These are phyloP conservation scores for Helicolenus hilgendorfi DNA, from an alignment of 2,797 vertebrate genomes.

Conservation along the genomic window DNA sequence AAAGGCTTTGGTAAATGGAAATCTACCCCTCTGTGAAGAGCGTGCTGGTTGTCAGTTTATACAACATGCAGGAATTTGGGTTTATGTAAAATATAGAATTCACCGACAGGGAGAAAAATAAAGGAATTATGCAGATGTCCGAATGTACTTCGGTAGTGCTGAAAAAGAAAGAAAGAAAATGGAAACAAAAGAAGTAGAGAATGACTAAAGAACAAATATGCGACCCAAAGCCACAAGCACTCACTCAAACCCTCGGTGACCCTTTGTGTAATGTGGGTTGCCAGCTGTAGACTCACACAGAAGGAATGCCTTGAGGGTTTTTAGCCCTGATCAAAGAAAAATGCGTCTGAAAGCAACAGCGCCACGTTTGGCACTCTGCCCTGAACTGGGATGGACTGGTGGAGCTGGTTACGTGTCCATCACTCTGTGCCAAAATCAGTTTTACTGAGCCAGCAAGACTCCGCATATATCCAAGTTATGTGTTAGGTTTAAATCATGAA, in stretches of 20 bases:
- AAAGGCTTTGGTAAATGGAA: conserved; percentile 32
- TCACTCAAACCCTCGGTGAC: conserved; percentile 37
- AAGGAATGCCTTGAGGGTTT: conserved; percentile 51
- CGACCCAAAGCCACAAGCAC: conserved; percentile 38
- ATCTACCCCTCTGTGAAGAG: conserved; percentile 24
- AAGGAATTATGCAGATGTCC: neutral
- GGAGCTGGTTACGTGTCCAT: conserved; percentile 1
- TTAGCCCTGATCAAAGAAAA: conserved; percentile 43
- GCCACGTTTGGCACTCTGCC: neutral
- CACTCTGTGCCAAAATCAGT: neutral
- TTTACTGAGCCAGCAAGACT: neutral
- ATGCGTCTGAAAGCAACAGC: conserved; percentile 3
- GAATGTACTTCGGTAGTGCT: neutral
- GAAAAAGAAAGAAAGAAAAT: neutral
- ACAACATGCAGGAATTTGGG: neutral
- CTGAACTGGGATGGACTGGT: neutral
- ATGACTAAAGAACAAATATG: conserved; percentile 10
- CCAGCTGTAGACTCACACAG: conserved; percentile 60
- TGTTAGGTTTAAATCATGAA: neutral
- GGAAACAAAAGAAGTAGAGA: conserved; percentile 19
- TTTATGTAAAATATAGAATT: neutral
- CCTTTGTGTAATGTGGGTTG: conserved; percentile 46
- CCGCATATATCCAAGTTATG: neutral
- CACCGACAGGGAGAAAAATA: neutral
- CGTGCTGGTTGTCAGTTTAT: conserved; percentile 46